phyloP scores from a whole-genome alignment of 2,888 invertebrate species.

The Leptura quadrifasciata region DNA sequence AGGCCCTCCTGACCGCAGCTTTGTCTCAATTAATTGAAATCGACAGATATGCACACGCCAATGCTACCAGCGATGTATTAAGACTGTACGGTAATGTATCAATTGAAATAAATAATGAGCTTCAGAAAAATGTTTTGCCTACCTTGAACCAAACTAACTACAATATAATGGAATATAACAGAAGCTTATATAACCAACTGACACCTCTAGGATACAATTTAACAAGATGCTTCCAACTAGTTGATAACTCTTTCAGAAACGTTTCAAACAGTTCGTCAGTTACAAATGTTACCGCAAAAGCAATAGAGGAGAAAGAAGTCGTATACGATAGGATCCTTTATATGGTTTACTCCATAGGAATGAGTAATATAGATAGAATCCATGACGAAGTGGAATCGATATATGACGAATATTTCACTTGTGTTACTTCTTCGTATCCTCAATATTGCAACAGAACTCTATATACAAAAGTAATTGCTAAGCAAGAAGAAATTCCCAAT shows the following conservation, averaged over 20 bases:
- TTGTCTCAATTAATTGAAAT: constrained; percentile 6
- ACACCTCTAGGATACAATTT: not conserved
- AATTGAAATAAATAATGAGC: not conserved
- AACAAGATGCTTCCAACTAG: not conserved
- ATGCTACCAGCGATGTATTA: not conserved
- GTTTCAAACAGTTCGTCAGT: not conserved
- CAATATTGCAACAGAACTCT: constrained; percentile 18
- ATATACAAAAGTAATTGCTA: constrained; percentile 3
- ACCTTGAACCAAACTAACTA: not conserved
- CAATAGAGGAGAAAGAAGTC: not conserved
- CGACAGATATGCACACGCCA: not conserved
- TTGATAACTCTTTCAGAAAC: not conserved
- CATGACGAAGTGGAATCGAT: not conserved
- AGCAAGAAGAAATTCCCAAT: constrained; percentile 9
- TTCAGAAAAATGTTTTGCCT: not conserved
- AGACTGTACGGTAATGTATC: not conserved
- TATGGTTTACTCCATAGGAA: not conserved
- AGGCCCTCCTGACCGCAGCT: not conserved
- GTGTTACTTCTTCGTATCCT: not conserved
- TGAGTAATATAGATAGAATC: not conserved
- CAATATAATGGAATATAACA: not conserved
- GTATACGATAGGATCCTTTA: constrained; percentile 20
- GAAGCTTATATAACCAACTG: not conserved
- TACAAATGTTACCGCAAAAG: constrained; percentile 14
- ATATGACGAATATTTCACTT: not conserved